Percentiles rank a stretch among this genome's conserved stretches.
Evolutionary conservation across 2,888 invertebrate species (phyloP).

Genomic region (Asteroscopus sphinx): DNA sequence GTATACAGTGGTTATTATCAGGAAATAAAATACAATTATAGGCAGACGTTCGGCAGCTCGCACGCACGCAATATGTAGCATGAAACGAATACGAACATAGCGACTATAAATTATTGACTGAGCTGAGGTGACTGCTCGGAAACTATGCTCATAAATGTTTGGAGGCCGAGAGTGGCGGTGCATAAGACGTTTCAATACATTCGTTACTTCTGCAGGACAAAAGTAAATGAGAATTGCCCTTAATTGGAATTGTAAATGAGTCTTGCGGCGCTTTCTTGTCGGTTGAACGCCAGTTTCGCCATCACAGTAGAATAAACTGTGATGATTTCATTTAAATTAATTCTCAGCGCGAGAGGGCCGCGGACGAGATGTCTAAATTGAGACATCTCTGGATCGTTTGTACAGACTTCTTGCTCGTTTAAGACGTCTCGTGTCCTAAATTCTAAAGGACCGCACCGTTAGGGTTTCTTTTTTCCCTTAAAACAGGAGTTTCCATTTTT

Average conservation of each 20-base stretch:
- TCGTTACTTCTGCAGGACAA: conserved; percentile 82
- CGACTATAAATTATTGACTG: conserved; percentile 30
- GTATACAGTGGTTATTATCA: conserved; percentile 19
- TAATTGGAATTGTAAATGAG: conserved; percentile 89
- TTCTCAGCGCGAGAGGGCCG: conserved; percentile 72
- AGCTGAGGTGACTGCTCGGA: conserved; percentile 51
- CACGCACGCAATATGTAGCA: conserved; percentile 26
- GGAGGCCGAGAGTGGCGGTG: conserved; percentile 54
- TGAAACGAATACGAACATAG: conserved; percentile 26
- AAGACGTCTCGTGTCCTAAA: conserved; percentile 64
- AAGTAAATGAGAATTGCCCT: conserved; percentile 87
- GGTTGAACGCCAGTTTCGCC: conserved; percentile 81
- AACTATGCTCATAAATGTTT: conserved; percentile 60
- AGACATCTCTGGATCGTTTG: conserved; percentile 72
- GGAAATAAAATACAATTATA: conserved; percentile 39
- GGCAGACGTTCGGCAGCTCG: conserved; percentile 12
- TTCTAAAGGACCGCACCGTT: conserved; percentile 60
- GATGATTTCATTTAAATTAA: conserved; percentile 88
- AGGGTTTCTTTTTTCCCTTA: conserved; percentile 57
- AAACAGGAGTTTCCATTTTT: conserved; percentile 60
- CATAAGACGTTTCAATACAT: conserved; percentile 69
- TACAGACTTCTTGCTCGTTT: conserved; percentile 68
- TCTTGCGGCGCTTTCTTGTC: conserved; percentile 85
- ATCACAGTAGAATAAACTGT: conserved; percentile 86
- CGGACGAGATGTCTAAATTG: conserved; percentile 73